phyloP scores from a whole-genome alignment of 2,113 vertebrate species.

The Hemiscyllium ocellatum region DNA sequence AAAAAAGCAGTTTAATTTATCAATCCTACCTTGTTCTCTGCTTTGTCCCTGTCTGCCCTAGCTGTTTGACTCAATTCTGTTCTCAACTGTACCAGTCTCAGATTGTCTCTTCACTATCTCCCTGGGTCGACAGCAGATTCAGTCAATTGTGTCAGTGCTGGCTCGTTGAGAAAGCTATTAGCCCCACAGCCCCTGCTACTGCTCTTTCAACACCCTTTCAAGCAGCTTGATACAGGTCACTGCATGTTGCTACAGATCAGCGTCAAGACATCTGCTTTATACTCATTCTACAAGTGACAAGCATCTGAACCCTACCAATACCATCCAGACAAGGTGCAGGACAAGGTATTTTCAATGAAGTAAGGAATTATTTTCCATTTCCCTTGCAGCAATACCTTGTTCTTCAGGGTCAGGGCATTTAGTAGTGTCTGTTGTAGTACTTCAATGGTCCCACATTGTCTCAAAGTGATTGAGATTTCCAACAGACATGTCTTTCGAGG shows the following conservation, averaged over 20 bases:
- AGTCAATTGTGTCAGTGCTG: background rate
- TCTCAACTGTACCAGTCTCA: no score
- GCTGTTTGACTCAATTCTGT: no score
- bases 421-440: background rate
- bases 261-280: background rate
- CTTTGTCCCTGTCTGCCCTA: no score
- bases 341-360: background rate
- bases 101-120: no score
- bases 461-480: no score
- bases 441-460: no score
- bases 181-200: background rate
- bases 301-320: background rate
- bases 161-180: background rate
- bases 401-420: background rate
- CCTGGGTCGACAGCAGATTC: background rate
- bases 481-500: no score
- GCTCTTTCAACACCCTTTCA: no score
- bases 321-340: background rate
- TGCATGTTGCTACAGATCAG: no score
- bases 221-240: no score
- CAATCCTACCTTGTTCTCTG: no score
- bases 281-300: background rate
- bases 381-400: background rate
- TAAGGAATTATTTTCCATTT: background rate
- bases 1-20: no score